Percentiles rank a stretch among this genome's conserved stretches.
These are phyloP conservation scores for Coelopa frigida DNA, from an alignment of 1,140 invertebrate species.

Conservation along the genomic window DNA sequence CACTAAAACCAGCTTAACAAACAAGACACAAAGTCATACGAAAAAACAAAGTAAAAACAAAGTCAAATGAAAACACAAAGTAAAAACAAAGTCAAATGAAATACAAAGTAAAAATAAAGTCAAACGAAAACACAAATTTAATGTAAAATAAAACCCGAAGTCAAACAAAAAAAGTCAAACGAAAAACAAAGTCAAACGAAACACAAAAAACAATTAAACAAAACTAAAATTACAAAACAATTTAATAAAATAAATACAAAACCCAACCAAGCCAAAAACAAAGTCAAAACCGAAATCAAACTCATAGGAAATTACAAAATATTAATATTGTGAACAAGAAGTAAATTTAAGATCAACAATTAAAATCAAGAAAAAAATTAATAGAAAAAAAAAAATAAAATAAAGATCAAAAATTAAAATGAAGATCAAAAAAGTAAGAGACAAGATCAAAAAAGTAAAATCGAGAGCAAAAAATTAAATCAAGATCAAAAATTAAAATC, in stretches of 20 bases:
- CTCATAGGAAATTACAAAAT: too few relatives aligned
- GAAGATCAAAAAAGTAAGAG: neutral
- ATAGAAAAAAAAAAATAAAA: neutral
- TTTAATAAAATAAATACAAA: too few relatives aligned
- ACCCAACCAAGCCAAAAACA: too few relatives aligned
- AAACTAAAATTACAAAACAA: slow-evolving; percentile 2
- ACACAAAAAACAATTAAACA: neutral
- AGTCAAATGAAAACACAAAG: slow-evolving; percentile 1
- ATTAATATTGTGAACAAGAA: too few relatives aligned
- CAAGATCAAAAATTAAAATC: neutral
- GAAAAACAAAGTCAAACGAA: slow-evolving; percentile 2
- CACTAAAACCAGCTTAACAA: neutral
- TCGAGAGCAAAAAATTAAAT: slow-evolving; percentile 1
- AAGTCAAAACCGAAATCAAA: too few relatives aligned
- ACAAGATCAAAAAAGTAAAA: slow-evolving; percentile 6
- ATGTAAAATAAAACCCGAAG: slow-evolving; percentile 5
- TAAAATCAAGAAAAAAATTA: neutral
- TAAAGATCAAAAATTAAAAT: slow-evolving; percentile 1
- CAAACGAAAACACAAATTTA: slow-evolving; percentile 1
- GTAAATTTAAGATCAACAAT: slow-evolving; percentile 1
- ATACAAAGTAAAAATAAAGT: neutral
- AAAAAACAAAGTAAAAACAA: slow-evolving; percentile 11
- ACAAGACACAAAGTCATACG: slow-evolving; percentile 3
- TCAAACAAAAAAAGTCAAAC: slow-evolving; percentile 5
- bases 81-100: neutral